Evolutionary conservation across 1,140 invertebrate genomes (phyloP), one percentile per base, ranked within the genome.

Genomic region (Lethocerus indicus): DNA sequence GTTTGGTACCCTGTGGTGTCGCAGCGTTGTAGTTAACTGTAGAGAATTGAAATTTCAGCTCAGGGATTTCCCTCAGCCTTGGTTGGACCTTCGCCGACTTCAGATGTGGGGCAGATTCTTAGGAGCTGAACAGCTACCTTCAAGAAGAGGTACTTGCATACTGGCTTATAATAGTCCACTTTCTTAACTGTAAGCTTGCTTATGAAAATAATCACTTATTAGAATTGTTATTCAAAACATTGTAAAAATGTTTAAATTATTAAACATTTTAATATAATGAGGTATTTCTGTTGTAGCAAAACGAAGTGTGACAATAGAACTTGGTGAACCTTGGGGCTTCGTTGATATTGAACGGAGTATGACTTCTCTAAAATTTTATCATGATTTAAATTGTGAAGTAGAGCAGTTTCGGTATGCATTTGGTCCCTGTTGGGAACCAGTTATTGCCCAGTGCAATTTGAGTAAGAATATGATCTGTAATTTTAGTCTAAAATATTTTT

Each of bases 361-460:
- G 83, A 88, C 89, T 16, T 77, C 89, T 0, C 69, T 96, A 1
- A 98, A 98, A 64, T 96, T 93, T 67, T 98, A 94, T 66, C 91
- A 98, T 63, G 94, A 98, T 67, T 75, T 98, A n/a, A 92, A 88
- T 63, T 91, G 87, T 71, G 89, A 93, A 59, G 78, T 91, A 53
- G 78, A 87, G 44, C 78, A 81, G 53, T 88, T 82, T 57, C 82
- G 81, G 59, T 87, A 93, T 60, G 90, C 91, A 0, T 96, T 98
- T 66, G 95, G 94, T 0, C 88, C 92, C 0, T 98, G 93, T 66
- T 99, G 95, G 95, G 95, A 98, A 61, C 92, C 94, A 0, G 87
- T 94, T 0, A 83, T 98, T 55, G 87, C 93, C 0, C 91, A 98
- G 60, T 92, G 89, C 58, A 94, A 92, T 63, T 68, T 94, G 14